Conservation (phyloP, 2,797 vertebrate species). For the Microtus obscurus region DNA sequence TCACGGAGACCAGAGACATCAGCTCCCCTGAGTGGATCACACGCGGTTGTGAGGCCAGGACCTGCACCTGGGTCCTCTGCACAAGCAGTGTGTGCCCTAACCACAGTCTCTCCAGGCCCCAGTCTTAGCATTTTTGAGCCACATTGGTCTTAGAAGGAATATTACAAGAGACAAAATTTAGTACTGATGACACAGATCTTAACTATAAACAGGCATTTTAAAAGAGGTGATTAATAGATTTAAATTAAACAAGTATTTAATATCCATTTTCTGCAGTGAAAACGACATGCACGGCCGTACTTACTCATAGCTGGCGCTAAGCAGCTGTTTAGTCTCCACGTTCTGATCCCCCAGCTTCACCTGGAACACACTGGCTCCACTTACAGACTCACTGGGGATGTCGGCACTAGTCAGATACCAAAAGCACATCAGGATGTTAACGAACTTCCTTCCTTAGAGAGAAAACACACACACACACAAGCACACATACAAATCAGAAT, state of each 20-base stretch:
- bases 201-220: constrained; percentile 36
- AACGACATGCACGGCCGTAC: constrained; percentile 74
- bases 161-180: constrained; percentile 19
- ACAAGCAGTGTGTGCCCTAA: neutral
- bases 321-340: constrained; percentile 91
- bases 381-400: constrained; percentile 90
- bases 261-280: constrained; percentile 47
- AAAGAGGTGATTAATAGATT: constrained; percentile 42
- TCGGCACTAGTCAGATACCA: constrained; percentile 94
- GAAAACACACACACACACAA: constrained; percentile 79
- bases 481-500: constrained; percentile 70
- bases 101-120: neutral
- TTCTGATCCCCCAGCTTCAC: constrained; percentile 89
- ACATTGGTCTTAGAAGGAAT: neutral
- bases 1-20: neutral
- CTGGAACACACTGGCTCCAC: constrained; percentile 91
- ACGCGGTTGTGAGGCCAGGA: neutral
- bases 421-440: constrained; percentile 96
- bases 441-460: constrained; percentile 93
- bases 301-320: constrained; percentile 97
- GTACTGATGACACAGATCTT: neutral
- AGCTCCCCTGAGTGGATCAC: neutral
- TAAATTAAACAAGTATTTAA: constrained; percentile 38
- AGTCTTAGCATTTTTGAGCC: neutral
- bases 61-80: neutral